Evolutionary conservation across 2,113 vertebrate species (phyloP).

Genomic region (Clupea harengus): DNA sequence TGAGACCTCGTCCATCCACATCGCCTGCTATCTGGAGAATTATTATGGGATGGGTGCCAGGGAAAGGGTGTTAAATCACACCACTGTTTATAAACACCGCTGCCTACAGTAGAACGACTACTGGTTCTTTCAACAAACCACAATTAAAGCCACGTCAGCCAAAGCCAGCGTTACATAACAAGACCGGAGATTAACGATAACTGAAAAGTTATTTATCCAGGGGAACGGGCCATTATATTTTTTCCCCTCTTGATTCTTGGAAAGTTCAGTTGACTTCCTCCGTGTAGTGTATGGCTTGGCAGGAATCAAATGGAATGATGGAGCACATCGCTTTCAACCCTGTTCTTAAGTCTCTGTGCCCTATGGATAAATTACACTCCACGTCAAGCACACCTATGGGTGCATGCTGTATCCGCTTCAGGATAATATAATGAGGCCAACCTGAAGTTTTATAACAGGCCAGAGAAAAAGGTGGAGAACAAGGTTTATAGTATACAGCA

Average conservation of each 20-base stretch:
- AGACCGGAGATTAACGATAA: neutral
- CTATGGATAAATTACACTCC: constrained; percentile 14
- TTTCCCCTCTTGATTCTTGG: neutral
- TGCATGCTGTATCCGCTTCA: neutral
- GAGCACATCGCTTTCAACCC: neutral
- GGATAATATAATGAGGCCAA: neutral
- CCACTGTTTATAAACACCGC: neutral
- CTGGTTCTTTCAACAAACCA: neutral
- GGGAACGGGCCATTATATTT: constrained; percentile 11
- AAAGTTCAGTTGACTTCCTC: constrained; percentile 22
- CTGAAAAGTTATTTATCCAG: constrained; percentile 15
- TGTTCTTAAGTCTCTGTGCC: constrained; percentile 14
- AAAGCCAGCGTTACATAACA: neutral
- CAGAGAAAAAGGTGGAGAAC: neutral
- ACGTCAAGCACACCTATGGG: neutral
- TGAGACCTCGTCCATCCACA: neutral
- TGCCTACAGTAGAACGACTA: neutral
- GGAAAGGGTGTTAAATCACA: constrained; percentile 11
- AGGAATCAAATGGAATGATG: constrained; percentile 35
- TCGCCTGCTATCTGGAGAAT: neutral
- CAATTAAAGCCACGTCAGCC: neutral
- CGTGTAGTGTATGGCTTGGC: constrained; percentile 33
- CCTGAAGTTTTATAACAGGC: neutral
- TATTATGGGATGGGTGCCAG: neutral
- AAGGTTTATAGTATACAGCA: neutral